phyloP scores from a whole-genome alignment of 2,888 invertebrate species.

The Drosophila monieri region DNA sequence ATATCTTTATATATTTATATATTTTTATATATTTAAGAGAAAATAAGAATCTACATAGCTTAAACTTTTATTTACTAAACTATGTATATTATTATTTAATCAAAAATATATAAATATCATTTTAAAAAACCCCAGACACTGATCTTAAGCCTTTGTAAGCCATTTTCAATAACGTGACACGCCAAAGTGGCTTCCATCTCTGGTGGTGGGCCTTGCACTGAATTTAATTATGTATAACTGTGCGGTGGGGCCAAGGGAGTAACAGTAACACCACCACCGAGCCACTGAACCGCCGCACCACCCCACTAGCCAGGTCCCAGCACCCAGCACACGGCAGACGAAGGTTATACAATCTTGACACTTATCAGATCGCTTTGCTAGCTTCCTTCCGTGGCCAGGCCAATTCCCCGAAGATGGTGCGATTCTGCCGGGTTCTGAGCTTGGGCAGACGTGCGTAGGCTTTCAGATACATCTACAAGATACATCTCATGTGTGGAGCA shows the following conservation, averaged over 20 bases:
- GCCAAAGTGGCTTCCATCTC: slow-evolving; percentile 29
- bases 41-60: no score
- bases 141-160: background rate
- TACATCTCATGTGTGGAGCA: slow-evolving; percentile 73
- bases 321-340: slow-evolving; percentile 29
- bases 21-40: no score
- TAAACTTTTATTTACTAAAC: background rate
- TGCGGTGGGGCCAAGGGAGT: slow-evolving; percentile 35
- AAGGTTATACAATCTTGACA: slow-evolving; percentile 79
- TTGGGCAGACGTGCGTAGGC: slow-evolving; percentile 77
- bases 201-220: slow-evolving; percentile 27
- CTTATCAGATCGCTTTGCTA: slow-evolving; percentile 77
- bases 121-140: background rate
- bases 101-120: background rate
- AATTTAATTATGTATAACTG: slow-evolving; percentile 45
- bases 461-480: slow-evolving; percentile 69
- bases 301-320: slow-evolving; percentile 7
- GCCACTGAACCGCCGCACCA: background rate
- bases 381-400: slow-evolving; percentile 65
- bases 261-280: slow-evolving; percentile 33
- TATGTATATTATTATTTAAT: background rate
- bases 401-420: slow-evolving; percentile 15
- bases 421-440: slow-evolving; percentile 59
- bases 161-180: slow-evolving; percentile 25
- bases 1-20: no score